These are phyloP conservation scores for Scaptomyza polygonia DNA, from an alignment of 2,888 invertebrate genomes.

Conservation along the genomic window DNA sequence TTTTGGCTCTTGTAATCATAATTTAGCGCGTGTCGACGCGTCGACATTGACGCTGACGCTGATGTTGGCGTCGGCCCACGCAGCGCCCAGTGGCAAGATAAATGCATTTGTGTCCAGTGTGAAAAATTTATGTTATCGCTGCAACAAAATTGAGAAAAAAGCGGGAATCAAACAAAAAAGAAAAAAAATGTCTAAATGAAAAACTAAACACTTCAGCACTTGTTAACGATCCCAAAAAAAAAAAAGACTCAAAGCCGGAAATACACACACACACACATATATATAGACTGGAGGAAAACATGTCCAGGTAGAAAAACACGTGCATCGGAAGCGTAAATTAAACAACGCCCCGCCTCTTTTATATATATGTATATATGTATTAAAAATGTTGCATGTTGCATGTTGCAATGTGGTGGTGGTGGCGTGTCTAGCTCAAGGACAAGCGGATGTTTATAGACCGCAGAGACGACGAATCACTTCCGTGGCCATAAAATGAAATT, in stretches of 20 bases:
- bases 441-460: slow-evolving; percentile 74
- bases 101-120: slow-evolving; percentile 60
- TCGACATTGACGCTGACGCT: slow-evolving; percentile 17
- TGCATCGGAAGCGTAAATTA: slow-evolving; percentile 35
- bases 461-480: slow-evolving; percentile 59
- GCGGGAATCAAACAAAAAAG: slow-evolving; percentile 1
- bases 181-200: slow-evolving; percentile 14
- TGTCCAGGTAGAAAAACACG: slow-evolving; percentile 57
- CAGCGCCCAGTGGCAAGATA: slow-evolving; percentile 33
- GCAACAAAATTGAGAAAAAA: slow-evolving; percentile 35
- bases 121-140: slow-evolving; percentile 57
- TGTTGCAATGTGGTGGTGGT: not conserved
- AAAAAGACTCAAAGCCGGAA: slow-evolving; percentile 39
- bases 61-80: slow-evolving; percentile 45
- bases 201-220: slow-evolving; percentile 26
- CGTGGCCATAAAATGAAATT: slow-evolving; percentile 58
- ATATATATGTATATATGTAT: no score
- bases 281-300: not conserved
- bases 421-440: slow-evolving; percentile 66
- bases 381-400: not conserved
- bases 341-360: not conserved
- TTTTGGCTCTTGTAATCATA: slow-evolving; percentile 64
- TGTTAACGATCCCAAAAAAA: slow-evolving; percentile 14
- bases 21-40: slow-evolving; percentile 69
- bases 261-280: slow-evolving; percentile 10